Conservation (phyloP, 2,113 vertebrate species). For the Nestor notabilis region DNA sequence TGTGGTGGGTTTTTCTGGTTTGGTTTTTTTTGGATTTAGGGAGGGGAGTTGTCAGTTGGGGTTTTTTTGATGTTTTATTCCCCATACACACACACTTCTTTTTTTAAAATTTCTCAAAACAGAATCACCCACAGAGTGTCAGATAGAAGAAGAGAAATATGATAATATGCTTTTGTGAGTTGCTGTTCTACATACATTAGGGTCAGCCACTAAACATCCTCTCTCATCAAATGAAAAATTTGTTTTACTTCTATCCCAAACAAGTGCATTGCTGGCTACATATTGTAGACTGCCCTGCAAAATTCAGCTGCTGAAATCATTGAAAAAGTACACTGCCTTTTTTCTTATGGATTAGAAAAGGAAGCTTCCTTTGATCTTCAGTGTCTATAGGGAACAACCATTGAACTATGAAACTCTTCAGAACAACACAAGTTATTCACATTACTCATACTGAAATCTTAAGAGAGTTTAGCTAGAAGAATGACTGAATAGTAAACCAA, state of each 20-base stretch:
- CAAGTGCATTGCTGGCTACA: background rate
- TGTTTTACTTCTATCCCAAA: background rate
- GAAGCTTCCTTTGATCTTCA: background rate
- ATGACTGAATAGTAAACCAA: background rate
- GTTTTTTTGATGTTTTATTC: background rate
- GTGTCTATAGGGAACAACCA: background rate
- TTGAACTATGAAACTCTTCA: background rate
- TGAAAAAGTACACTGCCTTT: background rate
- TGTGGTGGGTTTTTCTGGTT: background rate
- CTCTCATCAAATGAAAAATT: background rate
- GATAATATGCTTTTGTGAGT: background rate
- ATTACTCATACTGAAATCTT: background rate
- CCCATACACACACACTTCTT: background rate
- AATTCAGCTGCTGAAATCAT: background rate
- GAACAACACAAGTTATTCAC: background rate
- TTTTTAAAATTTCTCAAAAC: background rate
- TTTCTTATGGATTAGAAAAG: background rate
- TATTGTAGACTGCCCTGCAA: background rate
- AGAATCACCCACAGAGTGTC: background rate
- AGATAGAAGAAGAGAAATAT: background rate
- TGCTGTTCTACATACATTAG: background rate
- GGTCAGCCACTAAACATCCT: background rate
- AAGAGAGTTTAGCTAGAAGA: background rate
- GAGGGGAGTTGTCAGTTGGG: fast-evolving
- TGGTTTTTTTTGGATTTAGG: background rate